Evolutionary conservation across 2,888 invertebrate species (phyloP).

Genomic region (Emesis furor): DNA sequence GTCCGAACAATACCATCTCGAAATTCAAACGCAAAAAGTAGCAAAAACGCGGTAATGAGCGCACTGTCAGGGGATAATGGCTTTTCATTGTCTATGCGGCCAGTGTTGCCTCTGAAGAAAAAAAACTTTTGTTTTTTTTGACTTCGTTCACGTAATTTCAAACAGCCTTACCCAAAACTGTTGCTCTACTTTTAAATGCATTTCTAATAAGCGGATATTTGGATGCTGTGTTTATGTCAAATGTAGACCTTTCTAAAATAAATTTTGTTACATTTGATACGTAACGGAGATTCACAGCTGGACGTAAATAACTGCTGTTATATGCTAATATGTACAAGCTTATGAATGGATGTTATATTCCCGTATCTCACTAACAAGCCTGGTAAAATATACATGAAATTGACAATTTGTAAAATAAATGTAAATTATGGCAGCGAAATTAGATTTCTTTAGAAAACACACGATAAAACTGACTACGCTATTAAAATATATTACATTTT

Average conservation of each 20-base stretch:
- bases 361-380: constrained; percentile 29
- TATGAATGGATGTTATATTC: constrained; percentile 51
- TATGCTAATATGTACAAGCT: constrained; percentile 53
- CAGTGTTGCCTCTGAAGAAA: constrained; percentile 78
- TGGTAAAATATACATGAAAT: constrained; percentile 28
- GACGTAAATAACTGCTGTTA: constrained; percentile 45
- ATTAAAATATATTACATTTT: constrained; percentile 22
- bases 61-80: constrained; percentile 88
- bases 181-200: constrained; percentile 24
- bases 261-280: constrained; percentile 32
- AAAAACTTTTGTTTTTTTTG: constrained; percentile 50
- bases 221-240: constrained; percentile 26
- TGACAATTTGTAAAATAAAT: constrained; percentile 26
- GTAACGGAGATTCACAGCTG: constrained; percentile 63
- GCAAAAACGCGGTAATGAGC: constrained; percentile 87
- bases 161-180: constrained; percentile 1
- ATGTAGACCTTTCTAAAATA: constrained; percentile 41
- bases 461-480: constrained; percentile 19
- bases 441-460: constrained; percentile 24
- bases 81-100: constrained; percentile 86
- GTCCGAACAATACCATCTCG: constrained; percentile 83
- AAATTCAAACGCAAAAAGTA: constrained; percentile 82
- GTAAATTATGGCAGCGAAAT: constrained; percentile 20
- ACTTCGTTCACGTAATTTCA: constrained; percentile 10
- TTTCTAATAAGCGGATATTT: constrained; percentile 5